Evolutionary conservation across 2,797 vertebrate species (phyloP).

Genomic region (Argyrosomus regius): DNA sequence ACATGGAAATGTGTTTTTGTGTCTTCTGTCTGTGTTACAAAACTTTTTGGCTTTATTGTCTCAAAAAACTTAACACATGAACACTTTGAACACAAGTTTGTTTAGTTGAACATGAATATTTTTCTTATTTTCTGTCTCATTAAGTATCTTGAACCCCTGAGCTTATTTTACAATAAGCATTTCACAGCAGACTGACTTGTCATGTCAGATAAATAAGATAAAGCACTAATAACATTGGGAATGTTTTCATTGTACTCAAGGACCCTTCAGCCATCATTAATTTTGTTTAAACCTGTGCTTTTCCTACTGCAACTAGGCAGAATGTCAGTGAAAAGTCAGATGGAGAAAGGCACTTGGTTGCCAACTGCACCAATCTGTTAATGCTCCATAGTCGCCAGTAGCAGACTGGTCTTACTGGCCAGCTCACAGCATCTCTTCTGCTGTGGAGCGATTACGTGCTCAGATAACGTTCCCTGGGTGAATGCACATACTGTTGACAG

Average conservation of each 20-base stretch:
- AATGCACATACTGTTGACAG: conserved; percentile 16
- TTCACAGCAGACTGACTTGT: neutral
- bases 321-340: neutral
- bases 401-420: neutral
- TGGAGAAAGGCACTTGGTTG: neutral
- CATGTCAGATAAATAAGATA: neutral
- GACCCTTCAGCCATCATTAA: neutral
- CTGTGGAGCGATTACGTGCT: neutral
- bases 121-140: neutral
- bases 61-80: neutral
- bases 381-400: neutral
- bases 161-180: no score
- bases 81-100: neutral
- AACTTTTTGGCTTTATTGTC: neutral
- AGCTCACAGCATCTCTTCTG: no score
- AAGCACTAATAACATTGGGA: neutral
- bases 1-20: conserved; percentile 74
- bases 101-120: neutral
- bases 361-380: neutral
- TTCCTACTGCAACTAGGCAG: neutral
- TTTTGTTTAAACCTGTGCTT: neutral
- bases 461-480: neutral
- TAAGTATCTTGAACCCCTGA: no score
- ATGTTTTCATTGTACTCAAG: neutral
- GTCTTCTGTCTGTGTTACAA: conserved; percentile 7